Conservation (phyloP, 2,113 vertebrate species). For the Chlamydotis undulata region DNA sequence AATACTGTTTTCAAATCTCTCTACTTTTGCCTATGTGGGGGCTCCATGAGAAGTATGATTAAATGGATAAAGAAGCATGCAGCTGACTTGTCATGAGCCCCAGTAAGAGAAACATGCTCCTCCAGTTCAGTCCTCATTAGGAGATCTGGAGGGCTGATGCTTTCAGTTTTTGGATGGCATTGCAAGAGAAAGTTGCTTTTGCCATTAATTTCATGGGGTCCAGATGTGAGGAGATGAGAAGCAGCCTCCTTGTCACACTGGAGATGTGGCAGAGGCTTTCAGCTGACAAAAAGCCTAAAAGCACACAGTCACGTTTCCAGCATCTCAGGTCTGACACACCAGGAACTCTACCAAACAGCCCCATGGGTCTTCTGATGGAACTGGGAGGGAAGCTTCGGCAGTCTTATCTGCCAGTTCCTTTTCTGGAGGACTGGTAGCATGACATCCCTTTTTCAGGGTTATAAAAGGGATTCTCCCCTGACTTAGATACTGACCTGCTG, state of each 20-base stretch:
- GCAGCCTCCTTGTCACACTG: background rate
- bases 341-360: background rate
- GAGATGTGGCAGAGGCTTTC: background rate
- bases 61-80: background rate
- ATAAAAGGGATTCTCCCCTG: background rate
- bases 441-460: background rate
- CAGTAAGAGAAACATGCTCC: background rate
- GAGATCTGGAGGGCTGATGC: background rate
- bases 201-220: background rate
- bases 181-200: conserved; percentile 14
- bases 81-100: background rate
- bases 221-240: conserved; percentile 20
- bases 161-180: background rate
- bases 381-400: background rate
- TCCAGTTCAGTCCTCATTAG: background rate
- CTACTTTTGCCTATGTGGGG: background rate
- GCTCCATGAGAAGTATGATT: background rate
- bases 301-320: background rate
- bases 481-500: background rate
- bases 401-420: background rate
- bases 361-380: background rate
- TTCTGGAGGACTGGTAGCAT: background rate
- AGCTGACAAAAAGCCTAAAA: background rate
- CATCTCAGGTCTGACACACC: background rate
- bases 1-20: background rate